Evolutionary conservation across 2,888 invertebrate genomes (phyloP).

Genomic region (Noctuana brunneofusca): DNA sequence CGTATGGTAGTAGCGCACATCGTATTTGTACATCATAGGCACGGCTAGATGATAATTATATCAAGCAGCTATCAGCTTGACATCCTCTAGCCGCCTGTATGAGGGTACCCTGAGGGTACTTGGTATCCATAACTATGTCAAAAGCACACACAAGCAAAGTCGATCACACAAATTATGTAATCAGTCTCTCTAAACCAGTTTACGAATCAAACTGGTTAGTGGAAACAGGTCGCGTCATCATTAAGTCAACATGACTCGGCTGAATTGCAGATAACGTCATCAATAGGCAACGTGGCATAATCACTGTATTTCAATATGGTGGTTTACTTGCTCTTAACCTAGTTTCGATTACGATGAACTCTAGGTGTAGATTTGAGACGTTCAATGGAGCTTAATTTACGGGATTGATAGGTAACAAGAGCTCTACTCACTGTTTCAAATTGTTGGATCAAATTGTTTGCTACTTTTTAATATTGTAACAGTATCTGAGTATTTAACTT

Average conservation of each 20-base stretch:
- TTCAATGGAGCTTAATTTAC: neutral
- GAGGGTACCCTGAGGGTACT: neutral
- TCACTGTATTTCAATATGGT: neutral
- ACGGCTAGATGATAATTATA: no score
- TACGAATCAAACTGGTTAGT: neutral
- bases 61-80: no score
- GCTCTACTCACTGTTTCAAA: neutral
- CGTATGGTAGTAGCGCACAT: no score
- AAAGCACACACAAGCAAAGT: neutral
- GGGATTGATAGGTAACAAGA: no score
- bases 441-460: no score
- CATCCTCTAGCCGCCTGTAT: neutral
- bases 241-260: neutral
- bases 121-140: neutral
- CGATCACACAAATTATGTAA: no score
- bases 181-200: neutral
- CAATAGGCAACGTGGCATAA: slow-evolving; percentile 1
- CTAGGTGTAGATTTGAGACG: neutral
- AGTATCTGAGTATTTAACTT: no score
- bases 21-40: no score
- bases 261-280: neutral
- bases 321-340: neutral
- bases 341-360: neutral
- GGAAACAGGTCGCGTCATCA: neutral
- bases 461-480: no score